Percentiles rank a stretch among this genome's conserved stretches.
Conservation (phyloP, 2,113 vertebrate species). For the Tychaedon coryphoeus region DNA sequence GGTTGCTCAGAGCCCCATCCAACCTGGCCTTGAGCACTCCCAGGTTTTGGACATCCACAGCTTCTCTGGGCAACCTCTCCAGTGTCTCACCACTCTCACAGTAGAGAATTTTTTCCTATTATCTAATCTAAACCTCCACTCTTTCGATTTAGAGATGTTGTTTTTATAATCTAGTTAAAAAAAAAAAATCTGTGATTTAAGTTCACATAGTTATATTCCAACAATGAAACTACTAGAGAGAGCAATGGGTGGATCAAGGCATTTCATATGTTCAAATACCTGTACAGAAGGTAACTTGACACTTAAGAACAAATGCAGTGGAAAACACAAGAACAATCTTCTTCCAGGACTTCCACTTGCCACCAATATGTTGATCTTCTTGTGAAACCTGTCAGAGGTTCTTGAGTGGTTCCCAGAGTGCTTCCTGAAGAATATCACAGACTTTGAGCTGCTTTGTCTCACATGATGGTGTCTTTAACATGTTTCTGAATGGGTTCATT, state of each 20-base stretch:
- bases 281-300: not conserved
- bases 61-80: not conserved
- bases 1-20: not conserved
- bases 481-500: constrained; percentile 83
- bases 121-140: not conserved
- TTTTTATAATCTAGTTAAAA: too few species aligned
- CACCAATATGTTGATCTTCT: rapidly evolving
- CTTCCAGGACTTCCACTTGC: not conserved
- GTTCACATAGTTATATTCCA: not conserved
- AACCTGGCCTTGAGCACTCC: not conserved
- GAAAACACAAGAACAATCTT: not conserved
- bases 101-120: not conserved
- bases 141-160: not conserved
- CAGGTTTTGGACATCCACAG: not conserved
- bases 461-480: constrained; percentile 72
- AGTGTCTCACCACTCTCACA: not conserved
- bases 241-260: not conserved
- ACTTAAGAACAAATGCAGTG: not conserved
- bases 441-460: constrained; percentile 66
- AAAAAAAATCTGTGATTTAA: not conserved
- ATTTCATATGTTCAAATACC: not conserved
- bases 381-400: constrained; percentile 49
- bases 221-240: not conserved
- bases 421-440: constrained; percentile 73
- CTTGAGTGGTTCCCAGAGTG: constrained; percentile 70